phyloP scores from a whole-genome alignment of 2,888 invertebrate species.

The Calliphora vomitoria region DNA sequence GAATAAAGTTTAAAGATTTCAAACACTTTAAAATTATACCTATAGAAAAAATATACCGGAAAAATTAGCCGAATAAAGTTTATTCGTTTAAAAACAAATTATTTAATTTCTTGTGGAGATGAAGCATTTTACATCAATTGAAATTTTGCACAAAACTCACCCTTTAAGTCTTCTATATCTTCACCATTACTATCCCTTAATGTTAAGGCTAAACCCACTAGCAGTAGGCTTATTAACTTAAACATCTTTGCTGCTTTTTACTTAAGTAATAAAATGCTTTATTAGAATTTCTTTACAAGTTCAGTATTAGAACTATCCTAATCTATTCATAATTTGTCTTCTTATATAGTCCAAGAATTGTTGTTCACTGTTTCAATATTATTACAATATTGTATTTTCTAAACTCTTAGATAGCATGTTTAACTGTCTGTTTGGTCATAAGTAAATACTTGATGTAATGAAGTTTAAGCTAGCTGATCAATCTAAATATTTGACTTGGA shows the following conservation, averaged over 20 bases:
- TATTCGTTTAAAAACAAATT: too few relatives aligned
- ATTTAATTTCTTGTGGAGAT: too few relatives aligned
- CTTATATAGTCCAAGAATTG: constrained; percentile 17
- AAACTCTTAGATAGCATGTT: background rate
- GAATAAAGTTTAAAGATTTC: too few relatives aligned
- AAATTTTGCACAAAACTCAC: constrained; percentile 9
- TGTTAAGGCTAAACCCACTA: constrained; percentile 80
- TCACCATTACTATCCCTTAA: constrained; percentile 93
- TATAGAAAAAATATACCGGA: too few relatives aligned
- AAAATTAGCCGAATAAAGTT: too few relatives aligned
- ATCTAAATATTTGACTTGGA: too few relatives aligned
- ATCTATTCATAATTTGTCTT: background rate
- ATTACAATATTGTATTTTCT: background rate
- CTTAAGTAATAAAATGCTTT: background rate
- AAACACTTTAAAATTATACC: too few relatives aligned
- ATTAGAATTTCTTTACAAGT: background rate
- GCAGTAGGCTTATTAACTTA: constrained; percentile 32
- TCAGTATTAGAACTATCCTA: background rate
- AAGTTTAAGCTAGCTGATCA: too few relatives aligned
- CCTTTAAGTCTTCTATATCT: constrained; percentile 92
- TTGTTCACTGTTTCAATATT: constrained; percentile 47
- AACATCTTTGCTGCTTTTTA: constrained; percentile 44
- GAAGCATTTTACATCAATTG: too few relatives aligned
- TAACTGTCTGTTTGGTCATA: background rate
- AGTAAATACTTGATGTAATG: background rate